Evolutionary conservation across 2,113 vertebrate species (phyloP), one percentile per base, ranked within the genome.

Genomic region (Heterochromis multidens): DNA sequence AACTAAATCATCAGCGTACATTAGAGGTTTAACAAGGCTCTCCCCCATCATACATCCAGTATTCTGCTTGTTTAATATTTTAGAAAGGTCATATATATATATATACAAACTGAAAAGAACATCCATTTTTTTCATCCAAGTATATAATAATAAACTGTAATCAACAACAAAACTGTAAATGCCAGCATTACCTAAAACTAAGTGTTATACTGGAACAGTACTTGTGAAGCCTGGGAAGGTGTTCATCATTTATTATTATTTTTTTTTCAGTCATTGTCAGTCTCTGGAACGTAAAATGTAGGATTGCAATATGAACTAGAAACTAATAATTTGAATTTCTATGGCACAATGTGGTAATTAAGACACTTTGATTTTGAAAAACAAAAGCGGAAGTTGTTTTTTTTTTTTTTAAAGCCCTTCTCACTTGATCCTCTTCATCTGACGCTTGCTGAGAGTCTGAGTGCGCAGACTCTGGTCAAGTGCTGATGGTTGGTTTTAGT

Each of bases 291-390:
- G 37, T 12, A 4, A 12, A 40, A n/a, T n/a, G n/a, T n/a, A n/a
- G n/a, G n/a, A n/a, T n/a, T n/a, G n/a, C n/a, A 29, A 21, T 2
- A 10, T 72, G 25, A 49, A 49, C 16, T 49, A 72, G 16, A 72
- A 49, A 49, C 25, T 21, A 21, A 46, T 16, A 14, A 72, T 49
- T 72, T 29, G 5, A 72, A 49, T 49, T 72, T 72, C 10, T 9
- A 29, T 72, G 17, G 16, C 5, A 74, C 67, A 52, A 52, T 72
- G 27, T 52, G 23, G 67, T 27, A 16, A 72, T 52, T 43, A 19
- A 52, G 17, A 29, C 25, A 77, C 6, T 63, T 63, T 91, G 67
- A 88, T 89, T 92, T 57, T 92, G 89, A 92, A 94, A 93, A 60
- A 1, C 14, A 3, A 1, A 1, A 9, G 9, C 19, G 83, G 85